Evolutionary conservation across 92 coral and sea anemone species (phyloP).

Genomic region (Palythoa caribaeorum): DNA sequence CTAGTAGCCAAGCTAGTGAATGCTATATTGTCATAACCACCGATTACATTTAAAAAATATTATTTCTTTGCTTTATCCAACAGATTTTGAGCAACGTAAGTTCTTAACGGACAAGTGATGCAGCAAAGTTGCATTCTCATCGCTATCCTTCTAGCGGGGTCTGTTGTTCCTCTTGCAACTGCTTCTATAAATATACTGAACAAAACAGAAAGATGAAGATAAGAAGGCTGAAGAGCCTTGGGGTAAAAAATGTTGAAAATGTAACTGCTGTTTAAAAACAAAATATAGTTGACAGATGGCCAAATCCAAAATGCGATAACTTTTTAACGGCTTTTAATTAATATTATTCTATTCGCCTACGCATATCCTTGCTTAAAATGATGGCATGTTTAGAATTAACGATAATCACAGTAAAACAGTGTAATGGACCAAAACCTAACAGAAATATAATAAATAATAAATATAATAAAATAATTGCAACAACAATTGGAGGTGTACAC

Average conservation of each 20-base stretch:
- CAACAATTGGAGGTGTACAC: no score
- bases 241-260: background rate
- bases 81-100: no score
- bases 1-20: no score
- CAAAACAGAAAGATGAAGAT: background rate
- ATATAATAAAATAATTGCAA: no score
- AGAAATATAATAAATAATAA: no score
- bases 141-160: background rate
- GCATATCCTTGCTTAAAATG: background rate
- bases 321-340: background rate
- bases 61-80: no score
- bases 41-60: no score
- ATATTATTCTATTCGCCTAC: slow-evolving; percentile 25
- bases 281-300: slow-evolving; percentile 8
- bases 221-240: background rate
- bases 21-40: no score
- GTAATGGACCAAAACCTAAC: background rate
- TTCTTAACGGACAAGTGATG: no score
- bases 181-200: background rate
- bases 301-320: slow-evolving; percentile 1
- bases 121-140: background rate
- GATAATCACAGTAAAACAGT: background rate
- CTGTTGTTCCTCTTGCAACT: no score
- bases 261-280: background rate
- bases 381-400: background rate